Evolutionary conservation across 2,113 vertebrate genomes (phyloP).

Genomic region (Notiomystis cincta): DNA sequence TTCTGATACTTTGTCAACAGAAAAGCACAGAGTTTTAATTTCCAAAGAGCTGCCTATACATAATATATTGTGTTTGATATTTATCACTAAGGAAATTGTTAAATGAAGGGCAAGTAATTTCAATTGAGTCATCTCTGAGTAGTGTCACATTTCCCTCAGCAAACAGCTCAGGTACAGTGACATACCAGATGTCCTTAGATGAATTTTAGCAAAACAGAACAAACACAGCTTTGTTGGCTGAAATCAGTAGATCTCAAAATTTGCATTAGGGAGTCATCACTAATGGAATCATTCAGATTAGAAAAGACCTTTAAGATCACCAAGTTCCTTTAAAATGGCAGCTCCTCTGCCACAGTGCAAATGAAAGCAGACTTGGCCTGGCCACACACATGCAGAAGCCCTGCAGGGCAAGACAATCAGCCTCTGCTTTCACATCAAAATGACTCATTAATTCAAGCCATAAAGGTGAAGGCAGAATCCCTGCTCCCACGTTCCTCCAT

Average conservation of each 20-base stretch:
- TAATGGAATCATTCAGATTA: background rate
- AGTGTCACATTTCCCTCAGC: background rate
- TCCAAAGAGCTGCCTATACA: background rate
- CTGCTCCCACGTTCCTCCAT: background rate
- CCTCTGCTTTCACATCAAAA: background rate
- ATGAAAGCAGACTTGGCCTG: background rate
- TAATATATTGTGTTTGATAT: background rate
- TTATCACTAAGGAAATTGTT: background rate
- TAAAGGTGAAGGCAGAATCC: background rate
- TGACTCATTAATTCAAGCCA: background rate
- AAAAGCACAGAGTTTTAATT: background rate
- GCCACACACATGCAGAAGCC: background rate
- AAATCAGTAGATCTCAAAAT: background rate
- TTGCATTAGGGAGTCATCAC: background rate
- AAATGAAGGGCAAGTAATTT: background rate
- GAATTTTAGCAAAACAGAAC: background rate
- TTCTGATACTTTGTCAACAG: background rate
- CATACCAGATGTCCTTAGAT: background rate
- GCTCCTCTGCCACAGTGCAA: background rate
- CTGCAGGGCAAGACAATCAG: background rate
- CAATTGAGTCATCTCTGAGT: background rate
- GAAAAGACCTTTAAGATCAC: background rate
- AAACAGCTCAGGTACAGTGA: background rate
- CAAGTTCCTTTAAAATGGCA: background rate
- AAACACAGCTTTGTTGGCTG: background rate